These are phyloP conservation scores for Notolabrus celidotus DNA, from an alignment of 2,797 vertebrate genomes.

Conservation along the genomic window DNA sequence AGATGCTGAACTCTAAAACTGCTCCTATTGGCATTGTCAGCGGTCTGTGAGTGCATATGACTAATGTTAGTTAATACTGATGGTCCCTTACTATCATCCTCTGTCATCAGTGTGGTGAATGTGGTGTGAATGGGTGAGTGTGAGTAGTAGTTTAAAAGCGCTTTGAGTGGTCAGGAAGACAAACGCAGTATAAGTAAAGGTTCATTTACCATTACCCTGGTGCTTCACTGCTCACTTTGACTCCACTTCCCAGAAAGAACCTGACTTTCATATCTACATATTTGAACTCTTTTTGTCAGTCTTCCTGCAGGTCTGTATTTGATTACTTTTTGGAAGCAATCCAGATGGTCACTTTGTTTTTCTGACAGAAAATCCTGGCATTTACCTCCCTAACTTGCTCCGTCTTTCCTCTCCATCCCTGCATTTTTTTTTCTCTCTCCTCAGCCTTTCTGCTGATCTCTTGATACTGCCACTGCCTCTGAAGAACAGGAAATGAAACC, in stretches of 20 bases:
- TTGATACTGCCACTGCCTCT: conserved; percentile 72
- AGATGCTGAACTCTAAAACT: no score
- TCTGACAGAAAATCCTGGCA: conserved; percentile 63
- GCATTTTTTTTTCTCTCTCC: conserved; percentile 58
- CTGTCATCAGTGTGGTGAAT: no score
- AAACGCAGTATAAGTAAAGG: no score
- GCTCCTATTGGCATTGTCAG: no score
- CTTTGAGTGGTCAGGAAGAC: no score
- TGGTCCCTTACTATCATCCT: no score
- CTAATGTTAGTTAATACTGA: no score
- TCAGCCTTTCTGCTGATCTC: conserved; percentile 68
- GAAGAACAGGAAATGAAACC: conserved; percentile 97
- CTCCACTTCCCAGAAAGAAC: conserved; percentile 40
- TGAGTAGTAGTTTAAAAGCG: no score
- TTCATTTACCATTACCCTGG: no score
- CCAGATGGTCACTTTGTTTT: conserved; percentile 41
- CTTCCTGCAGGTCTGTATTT: conserved; percentile 33
- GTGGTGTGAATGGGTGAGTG: no score
- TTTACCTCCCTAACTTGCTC: conserved; percentile 79
- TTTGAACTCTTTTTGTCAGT: conserved; percentile 51
- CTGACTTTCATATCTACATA: conserved; percentile 70
- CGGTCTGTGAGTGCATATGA: no score
- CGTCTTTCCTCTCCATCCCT: conserved; percentile 41
- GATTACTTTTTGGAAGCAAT: conserved; percentile 49
- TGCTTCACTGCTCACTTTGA: conserved; percentile 11